Conservation (phyloP, 2,888 invertebrate genomes). For the Sicus ferrugineus region DNA sequence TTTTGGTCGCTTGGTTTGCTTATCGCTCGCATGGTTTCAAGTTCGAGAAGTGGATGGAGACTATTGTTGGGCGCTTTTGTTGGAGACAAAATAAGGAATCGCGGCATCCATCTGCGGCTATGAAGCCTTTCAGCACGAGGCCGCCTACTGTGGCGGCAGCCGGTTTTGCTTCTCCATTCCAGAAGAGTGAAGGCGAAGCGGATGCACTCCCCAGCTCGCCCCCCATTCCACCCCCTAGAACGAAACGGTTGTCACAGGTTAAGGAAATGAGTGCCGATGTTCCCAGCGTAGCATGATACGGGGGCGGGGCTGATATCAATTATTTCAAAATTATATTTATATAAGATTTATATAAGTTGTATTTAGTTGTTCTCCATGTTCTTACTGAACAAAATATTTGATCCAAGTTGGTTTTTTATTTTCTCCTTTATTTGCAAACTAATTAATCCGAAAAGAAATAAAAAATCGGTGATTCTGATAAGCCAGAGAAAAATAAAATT, state of each 20-base stretch:
- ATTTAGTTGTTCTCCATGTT: no score
- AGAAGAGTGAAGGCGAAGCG: slow-evolving; percentile 3
- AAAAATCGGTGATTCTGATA: no score
- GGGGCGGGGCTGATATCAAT: no score
- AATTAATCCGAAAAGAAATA: no score
- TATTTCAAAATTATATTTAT: no score
- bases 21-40: slow-evolving; percentile 79
- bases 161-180: slow-evolving; percentile 20
- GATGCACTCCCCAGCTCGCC: slow-evolving; percentile 35
- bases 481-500: no score
- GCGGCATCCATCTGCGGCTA: background rate
- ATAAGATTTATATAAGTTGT: no score
- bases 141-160: background rate
- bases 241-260: slow-evolving; percentile 55
- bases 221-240: slow-evolving; percentile 59
- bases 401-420: no score
- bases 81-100: slow-evolving; percentile 37
- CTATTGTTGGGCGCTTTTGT: slow-evolving; percentile 36
- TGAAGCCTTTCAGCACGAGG: background rate
- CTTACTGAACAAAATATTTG: no score
- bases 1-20: slow-evolving; percentile 74
- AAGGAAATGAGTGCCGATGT: slow-evolving; percentile 54
- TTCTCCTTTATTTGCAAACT: no score
- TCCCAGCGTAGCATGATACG: slow-evolving; percentile 49
- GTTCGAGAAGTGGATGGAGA: slow-evolving; percentile 66